Conservation (phyloP, 2,888 invertebrate species). For the Pyralis farinalis region DNA sequence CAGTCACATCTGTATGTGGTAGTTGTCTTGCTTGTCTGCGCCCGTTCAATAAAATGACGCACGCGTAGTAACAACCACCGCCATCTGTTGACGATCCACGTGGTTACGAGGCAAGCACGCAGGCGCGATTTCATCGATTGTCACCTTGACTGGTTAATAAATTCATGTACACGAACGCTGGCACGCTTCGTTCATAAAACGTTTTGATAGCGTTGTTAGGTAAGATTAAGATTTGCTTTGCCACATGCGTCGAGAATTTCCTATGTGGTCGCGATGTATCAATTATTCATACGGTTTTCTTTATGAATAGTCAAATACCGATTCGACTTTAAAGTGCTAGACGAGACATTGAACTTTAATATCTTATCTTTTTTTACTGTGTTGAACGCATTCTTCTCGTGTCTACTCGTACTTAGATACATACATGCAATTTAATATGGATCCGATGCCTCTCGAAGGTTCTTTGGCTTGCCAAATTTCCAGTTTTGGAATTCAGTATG, state of each 20-base stretch:
- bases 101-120: conserved; percentile 42
- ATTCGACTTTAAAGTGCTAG: too few species aligned
- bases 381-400: too few species aligned
- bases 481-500: too few species aligned
- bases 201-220: neutral
- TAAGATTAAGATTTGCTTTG: neutral
- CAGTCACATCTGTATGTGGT: conserved; percentile 29
- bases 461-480: too few species aligned
- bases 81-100: conserved; percentile 75
- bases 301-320: too few species aligned
- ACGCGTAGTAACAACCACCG: conserved; percentile 60
- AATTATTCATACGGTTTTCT: neutral
- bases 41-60: conserved; percentile 68
- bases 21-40: conserved; percentile 30
- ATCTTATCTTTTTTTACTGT: too few species aligned
- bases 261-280: neutral
- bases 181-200: conserved; percentile 32
- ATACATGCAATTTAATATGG: too few species aligned
- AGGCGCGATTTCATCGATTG: conserved; percentile 59
- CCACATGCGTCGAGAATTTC: neutral
- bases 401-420: too few species aligned
- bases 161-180: conserved; percentile 58
- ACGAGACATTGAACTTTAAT: too few species aligned
- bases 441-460: too few species aligned
- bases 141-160: conserved; percentile 72